Evolutionary conservation across 2,797 vertebrate genomes (phyloP), one percentile per base, ranked within the genome.

Genomic region (Periophthalmus magnuspinnatus): DNA sequence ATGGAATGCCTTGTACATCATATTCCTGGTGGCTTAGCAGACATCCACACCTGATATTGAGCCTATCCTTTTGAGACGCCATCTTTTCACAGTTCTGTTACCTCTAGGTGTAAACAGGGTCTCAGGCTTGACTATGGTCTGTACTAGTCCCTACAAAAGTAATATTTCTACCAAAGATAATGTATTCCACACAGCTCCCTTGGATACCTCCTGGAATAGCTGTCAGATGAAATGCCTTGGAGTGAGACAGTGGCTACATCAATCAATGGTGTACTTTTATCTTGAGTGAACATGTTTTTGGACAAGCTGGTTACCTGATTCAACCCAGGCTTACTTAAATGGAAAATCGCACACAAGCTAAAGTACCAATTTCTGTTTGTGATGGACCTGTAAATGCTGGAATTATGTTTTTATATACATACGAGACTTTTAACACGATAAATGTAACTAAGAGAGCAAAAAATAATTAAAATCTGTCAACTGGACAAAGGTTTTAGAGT

Each of bases 131-230:
- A 63, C 63, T 82, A 76, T 86, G 85, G 81, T 85, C 75, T 79
- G 75, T 84, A 68, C 22, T 74, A 75, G 84, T 85, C 81, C 65
- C 72, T 67, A 75, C 80, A 87, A 88, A 85, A 84, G 83, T 70
- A 81, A 79, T 36, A 81, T 79, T 70, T 83, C 77, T 77, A 75
- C 68, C 24, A 38, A 50, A 65, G 79, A 78, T 90, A 65, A 89
- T 90, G 83, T 86, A 90, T 91, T 89, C 79, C 72, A 63, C 10
- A 69, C 74, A 69, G 70, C 84, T 83, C 67, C 45, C 59, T 2
- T 59, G 84, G 64, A 79, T 77, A 69, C 79, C 83, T 82, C 69
- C 74, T 77, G 77, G 81, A 82, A 83, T 70, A 66, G 67, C 74
- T 57, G 32, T 84, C 85, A 79, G 66, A 71, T 61, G 78, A 32